Base-by-base conservation (phyloP, 2,888 invertebrate genomes). In the Formica aserva region DNA sequence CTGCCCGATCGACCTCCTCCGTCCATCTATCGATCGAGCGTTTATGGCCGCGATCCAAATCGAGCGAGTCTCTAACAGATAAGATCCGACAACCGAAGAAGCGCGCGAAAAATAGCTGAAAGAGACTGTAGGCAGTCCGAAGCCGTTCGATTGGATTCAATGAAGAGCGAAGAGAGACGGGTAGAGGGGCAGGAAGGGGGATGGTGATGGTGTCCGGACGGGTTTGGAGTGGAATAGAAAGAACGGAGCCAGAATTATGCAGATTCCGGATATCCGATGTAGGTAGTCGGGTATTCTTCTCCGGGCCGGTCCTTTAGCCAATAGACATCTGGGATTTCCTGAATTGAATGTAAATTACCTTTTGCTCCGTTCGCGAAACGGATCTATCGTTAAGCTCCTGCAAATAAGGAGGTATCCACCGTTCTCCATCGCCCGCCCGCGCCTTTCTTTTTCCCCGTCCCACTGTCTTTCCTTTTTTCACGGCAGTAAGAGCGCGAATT, bases 261-360 rank as follows among this genome's bases (percentile, higher is more conserved):
- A 93, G 91, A 92, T 92, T 86, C 88, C 86, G 88, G 88, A 91
- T 92, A 92, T 91, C 89, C 89, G 90, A 85, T 85, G 85, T 89
- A 89, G 85, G 85, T 89, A 88, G 89, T 88, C 89, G 89, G 87
- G 89, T 89, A 91, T 92, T 92, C 91, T 92, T 91, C 91, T 87
- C 88, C 86, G 87, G 88, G 86, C 65, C 80, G 85, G 87, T 87
- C 88, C 83, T 90, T 91, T 90, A 88, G 88, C 90, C 90, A 91
- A 92, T 92, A 92, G 90, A 92, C 91, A 92, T 92, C 91, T 88
- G 88, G 91, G 92, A 92, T 93, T 93, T 92, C 86, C 91, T 91
- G 92, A 92, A 93, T 93, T 92, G 92, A 93, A 92, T 92, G 92
- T 92, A 93, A 93, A 93, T 93, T 93, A 92, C 92, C 90, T 89